Evolutionary conservation across 1,140 invertebrate genomes (phyloP).

Genomic region (Battus philenor): DNA sequence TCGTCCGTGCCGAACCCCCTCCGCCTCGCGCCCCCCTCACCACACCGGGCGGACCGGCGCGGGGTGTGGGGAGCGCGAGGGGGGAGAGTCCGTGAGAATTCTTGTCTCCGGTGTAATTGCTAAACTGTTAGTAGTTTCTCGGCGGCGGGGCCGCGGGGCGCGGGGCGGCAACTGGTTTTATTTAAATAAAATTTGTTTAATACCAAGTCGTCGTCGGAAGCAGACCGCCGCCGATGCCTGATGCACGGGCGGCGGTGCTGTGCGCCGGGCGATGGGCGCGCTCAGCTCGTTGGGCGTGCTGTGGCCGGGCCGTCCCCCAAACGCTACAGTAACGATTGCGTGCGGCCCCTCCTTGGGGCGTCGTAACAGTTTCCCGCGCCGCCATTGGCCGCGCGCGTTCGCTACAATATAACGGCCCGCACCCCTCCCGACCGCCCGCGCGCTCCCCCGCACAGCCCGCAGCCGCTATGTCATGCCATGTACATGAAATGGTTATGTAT

Average conservation of each 20-base stretch:
- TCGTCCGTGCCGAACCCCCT: constrained; percentile 25
- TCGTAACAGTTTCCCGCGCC: constrained; percentile 11
- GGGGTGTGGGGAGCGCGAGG: too few species aligned
- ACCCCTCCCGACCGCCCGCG: background rate
- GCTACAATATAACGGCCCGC: background rate
- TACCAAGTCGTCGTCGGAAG: too few species aligned
- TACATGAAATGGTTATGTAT: too few species aligned
- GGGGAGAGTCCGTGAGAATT: background rate
- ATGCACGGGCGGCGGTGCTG: too few species aligned
- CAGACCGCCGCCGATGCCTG: too few species aligned
- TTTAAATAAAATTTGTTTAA: too few species aligned
- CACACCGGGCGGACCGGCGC: too few species aligned
- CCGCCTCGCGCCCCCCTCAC: background rate
- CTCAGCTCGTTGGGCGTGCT: too few species aligned
- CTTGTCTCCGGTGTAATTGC: constrained; percentile 7
- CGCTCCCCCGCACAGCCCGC: background rate
- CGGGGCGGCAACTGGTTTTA: too few species aligned
- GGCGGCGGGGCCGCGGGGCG: background rate
- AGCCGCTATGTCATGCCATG: too few species aligned
- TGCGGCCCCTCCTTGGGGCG: background rate
- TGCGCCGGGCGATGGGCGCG: too few species aligned
- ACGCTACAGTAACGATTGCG: background rate
- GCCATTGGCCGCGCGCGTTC: constrained; percentile 3
- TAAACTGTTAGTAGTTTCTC: constrained; percentile 9
- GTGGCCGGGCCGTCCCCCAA: background rate